Conservation (phyloP, 2,888 invertebrate genomes). For the Seira sanloemensis region DNA sequence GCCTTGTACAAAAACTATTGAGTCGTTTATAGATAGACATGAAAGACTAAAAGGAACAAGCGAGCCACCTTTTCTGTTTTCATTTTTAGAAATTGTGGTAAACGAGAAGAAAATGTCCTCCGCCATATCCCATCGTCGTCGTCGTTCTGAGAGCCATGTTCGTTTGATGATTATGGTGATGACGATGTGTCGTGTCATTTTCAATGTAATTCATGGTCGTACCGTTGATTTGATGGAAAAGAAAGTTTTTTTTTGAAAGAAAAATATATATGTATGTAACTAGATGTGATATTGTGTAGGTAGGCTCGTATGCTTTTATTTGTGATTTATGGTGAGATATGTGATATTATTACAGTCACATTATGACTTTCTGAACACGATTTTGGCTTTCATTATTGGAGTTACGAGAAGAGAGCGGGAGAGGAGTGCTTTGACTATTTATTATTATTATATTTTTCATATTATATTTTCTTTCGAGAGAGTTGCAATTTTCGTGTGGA, state of each 20-base stretch:
- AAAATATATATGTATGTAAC: neutral
- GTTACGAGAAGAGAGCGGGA: no score
- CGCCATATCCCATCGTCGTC: neutral
- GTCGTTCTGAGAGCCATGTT: no score
- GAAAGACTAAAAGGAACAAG: no score
- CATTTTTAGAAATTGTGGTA: constrained; percentile 39
- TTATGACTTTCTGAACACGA: no score
- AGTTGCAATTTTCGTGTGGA: no score
- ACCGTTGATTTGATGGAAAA: constrained; percentile 35
- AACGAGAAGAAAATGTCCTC: constrained; percentile 34
- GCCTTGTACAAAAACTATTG: no score
- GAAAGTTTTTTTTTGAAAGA: constrained; percentile 48
- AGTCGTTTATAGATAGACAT: no score
- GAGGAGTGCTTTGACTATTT: no score
- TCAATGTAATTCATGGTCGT: constrained; percentile 42
- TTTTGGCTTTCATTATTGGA: no score
- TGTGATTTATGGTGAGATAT: constrained; percentile 51
- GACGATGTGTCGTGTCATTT: constrained; percentile 35
- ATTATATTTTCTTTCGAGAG: no score
- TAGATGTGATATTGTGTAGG: constrained; percentile 1
- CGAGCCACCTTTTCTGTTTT: no score
- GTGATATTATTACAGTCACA: constrained; percentile 30
- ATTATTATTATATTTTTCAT: no score
- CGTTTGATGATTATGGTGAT: neutral
- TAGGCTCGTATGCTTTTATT: neutral